Conservation (phyloP, 2,797 vertebrate genomes). For the Sarcoramphus papa region DNA sequence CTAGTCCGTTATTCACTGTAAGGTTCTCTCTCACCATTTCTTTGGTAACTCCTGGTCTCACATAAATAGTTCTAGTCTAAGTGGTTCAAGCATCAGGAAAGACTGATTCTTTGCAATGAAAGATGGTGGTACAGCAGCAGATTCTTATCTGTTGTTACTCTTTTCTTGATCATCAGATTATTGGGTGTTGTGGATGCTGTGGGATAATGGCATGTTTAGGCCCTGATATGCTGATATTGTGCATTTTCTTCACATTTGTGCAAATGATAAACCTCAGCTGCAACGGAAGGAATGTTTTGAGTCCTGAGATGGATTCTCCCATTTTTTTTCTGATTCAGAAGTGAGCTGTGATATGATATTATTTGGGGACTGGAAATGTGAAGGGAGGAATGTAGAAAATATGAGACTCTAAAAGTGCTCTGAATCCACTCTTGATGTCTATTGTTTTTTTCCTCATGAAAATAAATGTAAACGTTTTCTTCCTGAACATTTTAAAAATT, state of each 20-base stretch:
- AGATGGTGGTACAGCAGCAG: background rate
- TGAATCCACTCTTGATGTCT: background rate
- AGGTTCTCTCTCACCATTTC: background rate
- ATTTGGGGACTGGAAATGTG: background rate
- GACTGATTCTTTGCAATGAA: background rate
- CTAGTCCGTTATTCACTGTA: background rate
- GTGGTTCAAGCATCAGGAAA: background rate
- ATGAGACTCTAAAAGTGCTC: background rate
- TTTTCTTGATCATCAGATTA: background rate
- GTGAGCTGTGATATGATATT: background rate
- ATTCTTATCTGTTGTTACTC: background rate
- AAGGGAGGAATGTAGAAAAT: background rate
- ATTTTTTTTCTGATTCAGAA: background rate
- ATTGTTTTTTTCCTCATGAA: background rate
- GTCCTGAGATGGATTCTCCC: background rate
- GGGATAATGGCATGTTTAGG: background rate
- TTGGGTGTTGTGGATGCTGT: background rate
- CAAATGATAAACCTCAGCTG: background rate
- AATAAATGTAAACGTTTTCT: background rate
- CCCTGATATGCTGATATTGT: background rate
- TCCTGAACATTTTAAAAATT: background rate
- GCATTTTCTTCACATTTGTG: background rate
- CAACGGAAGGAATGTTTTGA: background rate
- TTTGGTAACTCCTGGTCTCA: background rate
- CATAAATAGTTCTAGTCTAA: background rate